Evolutionary conservation across 2,888 invertebrate species (phyloP).

Genomic region (Amphipyra berbera): DNA sequence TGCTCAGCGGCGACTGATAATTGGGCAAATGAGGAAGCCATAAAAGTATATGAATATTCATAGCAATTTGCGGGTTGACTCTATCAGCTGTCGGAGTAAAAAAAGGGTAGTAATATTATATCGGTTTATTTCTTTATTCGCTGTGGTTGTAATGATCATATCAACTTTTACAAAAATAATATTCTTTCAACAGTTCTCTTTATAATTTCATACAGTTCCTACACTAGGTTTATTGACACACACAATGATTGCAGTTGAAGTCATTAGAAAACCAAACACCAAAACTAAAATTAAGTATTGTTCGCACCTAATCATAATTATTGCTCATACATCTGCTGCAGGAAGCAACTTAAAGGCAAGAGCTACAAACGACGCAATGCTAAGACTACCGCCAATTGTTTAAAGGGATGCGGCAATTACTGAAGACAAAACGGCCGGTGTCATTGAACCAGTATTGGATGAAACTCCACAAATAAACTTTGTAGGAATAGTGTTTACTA

Average conservation of each 20-base stretch:
- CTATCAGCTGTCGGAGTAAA: slow-evolving; percentile 19
- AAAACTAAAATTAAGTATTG: slow-evolving; percentile 8
- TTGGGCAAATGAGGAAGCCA: slow-evolving; percentile 67
- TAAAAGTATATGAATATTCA: slow-evolving; percentile 62
- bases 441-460: slow-evolving; percentile 71
- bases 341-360: slow-evolving; percentile 32
- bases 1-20: slow-evolving; percentile 55
- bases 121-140: slow-evolving; percentile 8
- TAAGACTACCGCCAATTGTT: slow-evolving; percentile 59
- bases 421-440: slow-evolving; percentile 66
- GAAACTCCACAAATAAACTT: slow-evolving; percentile 60
- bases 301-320: slow-evolving; percentile 24
- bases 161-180: background rate
- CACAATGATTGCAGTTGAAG: background rate
- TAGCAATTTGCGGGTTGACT: slow-evolving; percentile 25
- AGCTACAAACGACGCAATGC: slow-evolving; percentile 29
- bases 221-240: no score
- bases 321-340: slow-evolving; percentile 19
- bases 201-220: no score
- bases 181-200: no score
- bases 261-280: background rate
- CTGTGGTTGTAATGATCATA: background rate
- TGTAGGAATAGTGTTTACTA: slow-evolving; percentile 60
- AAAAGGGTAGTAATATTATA: slow-evolving; percentile 12
- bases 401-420: slow-evolving; percentile 65